phyloP scores from a whole-genome alignment of 2,888 invertebrate species.

The Mayetiola destructor region DNA sequence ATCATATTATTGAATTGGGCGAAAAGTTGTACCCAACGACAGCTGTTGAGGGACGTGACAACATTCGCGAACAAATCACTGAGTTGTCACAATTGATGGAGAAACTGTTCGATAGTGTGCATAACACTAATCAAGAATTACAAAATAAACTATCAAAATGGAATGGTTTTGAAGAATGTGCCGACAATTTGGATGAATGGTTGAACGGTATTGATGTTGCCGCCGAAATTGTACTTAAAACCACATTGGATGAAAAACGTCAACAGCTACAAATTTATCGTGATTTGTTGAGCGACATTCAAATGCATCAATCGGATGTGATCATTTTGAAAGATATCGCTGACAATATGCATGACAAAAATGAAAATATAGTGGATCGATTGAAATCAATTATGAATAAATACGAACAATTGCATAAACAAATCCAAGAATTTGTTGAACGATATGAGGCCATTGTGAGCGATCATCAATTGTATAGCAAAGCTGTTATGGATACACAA shows the following conservation, averaged over 20 bases:
- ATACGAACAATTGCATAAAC: conserved; percentile 52
- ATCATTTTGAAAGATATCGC: conserved; percentile 66
- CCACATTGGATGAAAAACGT: conserved; percentile 82
- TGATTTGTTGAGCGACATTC: conserved; percentile 64
- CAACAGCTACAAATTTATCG: conserved; percentile 75
- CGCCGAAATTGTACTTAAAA: conserved; percentile 62
- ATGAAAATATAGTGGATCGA: conserved; percentile 56
- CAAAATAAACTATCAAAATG: conserved; percentile 73
- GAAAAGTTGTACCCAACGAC: conserved; percentile 79
- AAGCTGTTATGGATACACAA: conserved; percentile 70
- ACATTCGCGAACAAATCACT: conserved; percentile 66
- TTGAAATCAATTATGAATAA: conserved; percentile 54
- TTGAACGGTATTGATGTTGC: conserved; percentile 57
- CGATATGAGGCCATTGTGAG: conserved; percentile 76
- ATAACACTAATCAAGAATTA: conserved; percentile 62
- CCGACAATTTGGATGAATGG: conserved; percentile 67
- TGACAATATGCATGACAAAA: conserved; percentile 63
- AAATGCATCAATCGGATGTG: conserved; percentile 72
- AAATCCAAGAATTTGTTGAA: conserved; percentile 63
- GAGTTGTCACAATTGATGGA: conserved; percentile 74
- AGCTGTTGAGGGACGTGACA: conserved; percentile 73
- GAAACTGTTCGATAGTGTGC: conserved; percentile 61
- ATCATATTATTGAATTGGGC: conserved; percentile 72
- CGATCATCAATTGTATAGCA: conserved; percentile 77
- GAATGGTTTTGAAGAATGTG: conserved; percentile 80